Base-by-base conservation (phyloP, 2,888 invertebrate genomes). In the Apodemia duryi region DNA sequence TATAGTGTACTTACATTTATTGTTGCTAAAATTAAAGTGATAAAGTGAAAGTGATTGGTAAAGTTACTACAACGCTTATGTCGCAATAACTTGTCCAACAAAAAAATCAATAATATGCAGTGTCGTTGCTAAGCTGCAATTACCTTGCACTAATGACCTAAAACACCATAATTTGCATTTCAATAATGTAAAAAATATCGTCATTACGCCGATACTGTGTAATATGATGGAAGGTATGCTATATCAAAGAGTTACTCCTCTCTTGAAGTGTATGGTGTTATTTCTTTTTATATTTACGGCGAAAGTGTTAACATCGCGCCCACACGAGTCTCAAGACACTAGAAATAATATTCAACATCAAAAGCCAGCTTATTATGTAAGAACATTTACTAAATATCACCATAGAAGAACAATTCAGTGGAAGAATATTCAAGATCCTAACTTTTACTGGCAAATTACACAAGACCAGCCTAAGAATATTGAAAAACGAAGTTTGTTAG, bases 211-310 rank as follows among this genome's bases (percentile, higher is more conserved):
- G 57, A 57, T 29, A 29, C 29, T 29, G 57, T 6, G 43, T 54
- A 77, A 67, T 68, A 79, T 76, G 73, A 88, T 89, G 89, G 90
- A 91, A 75, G 83, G 80, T 66, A 77, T 90, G 67, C 76, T 91
- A 69, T 73, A 83, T 28, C 81, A 88, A 67, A 84, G 84, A 77
- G 82, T 88, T 62, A 85, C 88, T 66, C 91, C 91, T 63, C 71
- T 91, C 64, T 69, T 91, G n/a, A 91, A 91, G 75, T 91, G 90
- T 72, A 79, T 89, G 67, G 84, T 91, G 65, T 75, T 91, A 67
- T 91, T 91, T 73, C 74, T 91, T 52, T 89, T 91, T 74, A 89
- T 91, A 69, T 91, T 91, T 72, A 91, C 91, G 66, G 90, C 91
- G 7, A 90, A 90, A 77, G 91, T 91, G 2, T 71, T 91, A 29